Conservation (phyloP, 2,797 vertebrate genomes). For the Bradypus variegatus region DNA sequence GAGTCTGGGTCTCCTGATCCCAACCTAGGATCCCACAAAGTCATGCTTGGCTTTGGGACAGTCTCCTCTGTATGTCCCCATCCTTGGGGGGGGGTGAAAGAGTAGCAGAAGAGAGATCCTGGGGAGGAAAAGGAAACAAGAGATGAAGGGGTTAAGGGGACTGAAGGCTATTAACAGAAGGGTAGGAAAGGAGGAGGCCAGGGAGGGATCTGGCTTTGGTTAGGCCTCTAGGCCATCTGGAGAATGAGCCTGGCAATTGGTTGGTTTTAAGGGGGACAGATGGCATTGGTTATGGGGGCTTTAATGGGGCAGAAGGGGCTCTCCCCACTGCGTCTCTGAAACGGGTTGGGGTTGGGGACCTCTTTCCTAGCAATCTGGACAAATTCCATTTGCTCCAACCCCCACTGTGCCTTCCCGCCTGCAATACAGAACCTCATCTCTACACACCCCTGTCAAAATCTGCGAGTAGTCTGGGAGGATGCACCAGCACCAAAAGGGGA, state of each 20-base stretch:
- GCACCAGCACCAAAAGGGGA: background rate
- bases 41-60: background rate
- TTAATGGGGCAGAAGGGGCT: background rate
- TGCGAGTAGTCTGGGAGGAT: background rate
- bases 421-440: too few relatives aligned
- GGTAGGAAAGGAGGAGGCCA: background rate
- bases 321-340: background rate
- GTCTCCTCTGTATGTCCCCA: background rate
- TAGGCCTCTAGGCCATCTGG: background rate
- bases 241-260: background rate
- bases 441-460: background rate
- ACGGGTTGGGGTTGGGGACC: background rate
- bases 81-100: background rate
- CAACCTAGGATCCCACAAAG: background rate
- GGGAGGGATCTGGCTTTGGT: constrained; percentile 7
- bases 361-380: background rate
- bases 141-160: background rate
- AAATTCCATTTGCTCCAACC: background rate
- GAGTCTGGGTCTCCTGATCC: background rate
- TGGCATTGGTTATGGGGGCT: background rate
- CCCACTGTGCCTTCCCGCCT: background rate
- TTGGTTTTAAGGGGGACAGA: background rate
- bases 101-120: background rate
- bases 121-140: background rate
- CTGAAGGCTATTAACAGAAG: background rate